These are phyloP conservation scores for Toxostoma redivivum DNA, from an alignment of 2,113 vertebrate species.

Conservation along the genomic window DNA sequence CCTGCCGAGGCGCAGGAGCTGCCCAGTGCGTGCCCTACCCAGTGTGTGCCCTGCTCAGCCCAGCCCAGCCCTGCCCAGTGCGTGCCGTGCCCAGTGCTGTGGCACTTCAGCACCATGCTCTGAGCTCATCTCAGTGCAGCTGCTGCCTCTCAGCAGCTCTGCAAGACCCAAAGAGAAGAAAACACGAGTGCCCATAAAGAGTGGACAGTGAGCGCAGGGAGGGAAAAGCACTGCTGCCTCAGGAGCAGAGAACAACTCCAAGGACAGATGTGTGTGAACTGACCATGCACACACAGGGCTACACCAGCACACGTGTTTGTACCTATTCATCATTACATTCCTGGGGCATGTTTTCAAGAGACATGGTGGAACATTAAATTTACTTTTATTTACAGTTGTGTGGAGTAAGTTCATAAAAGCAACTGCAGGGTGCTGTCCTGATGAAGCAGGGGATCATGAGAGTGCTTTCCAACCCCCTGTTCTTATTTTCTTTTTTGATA, in stretches of 20 bases:
- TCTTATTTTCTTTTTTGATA: neutral
- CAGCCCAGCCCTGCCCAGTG: no score
- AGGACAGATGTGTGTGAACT: neutral
- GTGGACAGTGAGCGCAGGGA: accelerated
- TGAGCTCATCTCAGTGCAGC: neutral
- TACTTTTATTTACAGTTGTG: neutral
- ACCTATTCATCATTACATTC: neutral
- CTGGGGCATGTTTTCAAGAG: neutral
- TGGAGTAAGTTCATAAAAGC: neutral
- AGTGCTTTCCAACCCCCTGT: neutral
- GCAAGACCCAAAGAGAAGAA: neutral
- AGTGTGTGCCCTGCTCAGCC: no score
- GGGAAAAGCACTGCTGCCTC: neutral
- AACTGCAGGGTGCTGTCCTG: neutral
- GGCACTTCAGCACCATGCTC: neutral
- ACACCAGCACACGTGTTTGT: neutral
- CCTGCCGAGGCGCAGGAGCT: no score
- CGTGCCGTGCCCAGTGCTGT: no score
- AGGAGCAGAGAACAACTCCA: neutral
- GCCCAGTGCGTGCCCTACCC: no score
- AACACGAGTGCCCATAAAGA: neutral
- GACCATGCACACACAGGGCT: neutral
- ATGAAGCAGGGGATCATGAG: neutral
- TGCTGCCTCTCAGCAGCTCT: neutral
- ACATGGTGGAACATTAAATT: neutral